Base-by-base conservation (phyloP, 2,113 vertebrate genomes). In the Anarrhichthys ocellatus region DNA sequence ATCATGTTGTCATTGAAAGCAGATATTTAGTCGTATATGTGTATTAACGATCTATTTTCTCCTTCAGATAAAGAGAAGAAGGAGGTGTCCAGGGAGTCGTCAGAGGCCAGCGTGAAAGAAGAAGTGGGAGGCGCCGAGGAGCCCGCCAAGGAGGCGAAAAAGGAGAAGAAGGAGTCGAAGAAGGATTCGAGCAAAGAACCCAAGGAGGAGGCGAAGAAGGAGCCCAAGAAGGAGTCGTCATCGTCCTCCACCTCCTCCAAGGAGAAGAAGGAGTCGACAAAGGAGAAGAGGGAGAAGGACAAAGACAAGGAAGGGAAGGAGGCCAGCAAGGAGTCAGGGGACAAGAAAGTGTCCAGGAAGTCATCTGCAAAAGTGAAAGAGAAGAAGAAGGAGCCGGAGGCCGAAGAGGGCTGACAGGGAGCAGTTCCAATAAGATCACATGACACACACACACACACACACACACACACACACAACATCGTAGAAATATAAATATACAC, bases 351-450 rank as follows among this genome's bases (percentile, higher is more conserved):
- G 34, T 86, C 90, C 75, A 94, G 68, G 81, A 95, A 94, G 86
- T 78, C 92, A 0, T 94, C 94, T 0, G 69, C 90, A 8, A 95
- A 94, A 84, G 92, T 91, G 27, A 95, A 95, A 80, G 94, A 94
- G 87, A 94, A 93, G 89, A 94, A 94, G 88, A 94, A 92, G 78
- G 93, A 94, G 74, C 42, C 91, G 0, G 92, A 94, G 36, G 89
- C 89, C 0, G 91, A 38, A 2, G 94, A 95, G 1, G 90, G 58
- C 63, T 95, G 88, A 94, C 9, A 6, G 9, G 72, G 50, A 48
- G 22, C n/a, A n/a, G 69, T 4, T 32, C 32, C 66, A 38, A 81
- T 38, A 62, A 50, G 58, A 10, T 80, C 46, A 15, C 40, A 22
- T 20, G 14, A 78, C 36, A 70, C 74, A 85, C 29, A 70, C 72